Base-by-base conservation (phyloP, 2,797 vertebrate species). In the Semaprochilodus insignis region DNA sequence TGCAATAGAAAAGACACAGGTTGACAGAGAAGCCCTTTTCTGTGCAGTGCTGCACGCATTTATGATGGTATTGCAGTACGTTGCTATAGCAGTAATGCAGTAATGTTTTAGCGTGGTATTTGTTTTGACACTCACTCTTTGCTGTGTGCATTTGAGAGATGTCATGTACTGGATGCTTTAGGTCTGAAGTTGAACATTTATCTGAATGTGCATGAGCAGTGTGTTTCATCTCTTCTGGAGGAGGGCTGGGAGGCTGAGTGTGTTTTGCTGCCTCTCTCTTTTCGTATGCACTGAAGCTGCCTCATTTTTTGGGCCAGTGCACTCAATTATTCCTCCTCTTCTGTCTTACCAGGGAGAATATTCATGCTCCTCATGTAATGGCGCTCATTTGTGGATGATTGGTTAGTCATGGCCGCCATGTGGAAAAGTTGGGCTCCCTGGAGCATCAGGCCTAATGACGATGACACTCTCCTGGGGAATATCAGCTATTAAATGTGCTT, bases 321-420 rank as follows among this genome's bases (percentile, higher is more conserved):
- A 83, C 84, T 86, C 83, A 81, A 77, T 85, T 86, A 83, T 89
- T 85, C 72, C 27, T 81, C 83, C 82, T 87, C 67, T 78, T 76
- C 31, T 83, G 76, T 87, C 78, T 83, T 83, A 70, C 81, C 81
- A 77, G 60, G 67, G 69, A 82, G 81, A 87, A 87, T 85, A 81
- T 86, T 86, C 81, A 83, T 88, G 84, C 81, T 82, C 67, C 76
- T 86, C 52, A 31, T 87, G 84, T 89, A 88, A 90, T 87, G 75
- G 83, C 66, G 78, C 82, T 88, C 78, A 81, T 89, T 89, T 88
- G 66, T 84, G 76, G 78, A 82, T 87, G 88, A 89, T 89, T 82
- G 80, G 87, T 89, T 88, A 85, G 87, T 88, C 81, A 86, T 82
- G 81, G 83, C 77, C 19, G 66, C 77, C 17, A 44, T 23, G 65